A percentile compares a stretch with the other conserved stretches of the same genome.
Conservation (phyloP, 37 sponge, comb jelly and placozoan species). For the Haliclona indistincta region DNA sequence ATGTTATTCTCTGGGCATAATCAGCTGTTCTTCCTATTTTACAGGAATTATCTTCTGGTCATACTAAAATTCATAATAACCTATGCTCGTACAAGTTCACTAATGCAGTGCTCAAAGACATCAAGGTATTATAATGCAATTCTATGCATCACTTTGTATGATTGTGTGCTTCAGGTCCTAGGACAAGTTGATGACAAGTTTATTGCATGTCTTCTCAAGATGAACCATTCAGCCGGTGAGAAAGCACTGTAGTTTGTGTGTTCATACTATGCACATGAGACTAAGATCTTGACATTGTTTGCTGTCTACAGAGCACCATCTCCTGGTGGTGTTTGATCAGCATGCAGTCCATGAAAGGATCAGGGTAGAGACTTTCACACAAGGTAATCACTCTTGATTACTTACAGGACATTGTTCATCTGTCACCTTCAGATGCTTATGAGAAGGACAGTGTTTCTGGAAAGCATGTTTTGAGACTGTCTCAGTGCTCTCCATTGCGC, state of each 20-base stretch:
- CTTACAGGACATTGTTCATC: neutral
- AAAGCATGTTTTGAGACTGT: neutral
- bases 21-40: neutral
- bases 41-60: constrained; percentile 2
- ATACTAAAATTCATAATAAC: constrained; percentile 32
- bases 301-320: constrained; percentile 6
- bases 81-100: constrained; percentile 64
- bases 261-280: neutral
- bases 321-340: constrained; percentile 94
- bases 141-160: neutral
- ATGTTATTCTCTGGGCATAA: neutral
- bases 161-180: constrained; percentile 61
- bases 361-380: constrained; percentile 74
- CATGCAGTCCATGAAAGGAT: constrained; percentile 97
- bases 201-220: constrained; percentile 82
- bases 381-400: constrained; percentile 20
- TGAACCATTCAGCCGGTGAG: neutral
- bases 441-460: neutral
- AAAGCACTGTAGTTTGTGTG: neutral
- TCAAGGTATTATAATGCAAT: constrained; percentile 43
- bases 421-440: neutral
- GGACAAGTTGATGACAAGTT: constrained; percentile 95
- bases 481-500: constrained; percentile 20
- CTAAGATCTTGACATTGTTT: neutral
- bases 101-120: constrained; percentile 55